Evolutionary conservation across 92 coral and sea anemone species (phyloP).

Genomic region (Palythoa heliodiscus): DNA sequence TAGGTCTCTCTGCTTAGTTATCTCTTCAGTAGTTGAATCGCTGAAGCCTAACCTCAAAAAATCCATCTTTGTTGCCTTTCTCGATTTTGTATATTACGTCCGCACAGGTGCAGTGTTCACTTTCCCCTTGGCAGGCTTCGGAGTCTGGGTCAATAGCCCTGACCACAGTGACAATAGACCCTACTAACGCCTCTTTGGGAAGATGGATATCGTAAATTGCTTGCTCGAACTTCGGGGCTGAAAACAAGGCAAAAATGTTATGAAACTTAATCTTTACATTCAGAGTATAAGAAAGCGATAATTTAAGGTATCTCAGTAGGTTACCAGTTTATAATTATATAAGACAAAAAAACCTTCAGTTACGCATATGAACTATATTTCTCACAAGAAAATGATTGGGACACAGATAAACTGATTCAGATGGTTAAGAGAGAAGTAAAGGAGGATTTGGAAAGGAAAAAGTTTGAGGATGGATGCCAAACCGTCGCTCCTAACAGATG

Average conservation of each 20-base stretch:
- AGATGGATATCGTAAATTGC: slow-evolving; percentile 53
- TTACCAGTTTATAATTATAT: too few species aligned
- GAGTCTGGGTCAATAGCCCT: slow-evolving; percentile 62
- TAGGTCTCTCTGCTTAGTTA: neutral
- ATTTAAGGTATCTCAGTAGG: too few species aligned
- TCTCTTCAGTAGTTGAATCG: neutral
- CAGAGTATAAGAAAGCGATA: too few species aligned
- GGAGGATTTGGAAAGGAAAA: too few species aligned
- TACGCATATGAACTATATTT: too few species aligned
- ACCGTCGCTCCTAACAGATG: too few species aligned
- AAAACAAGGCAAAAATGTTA: neutral
- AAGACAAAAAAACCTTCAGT: too few species aligned
- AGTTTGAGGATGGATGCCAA: too few species aligned
- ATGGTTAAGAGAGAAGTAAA: too few species aligned
- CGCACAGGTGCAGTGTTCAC: slow-evolving; percentile 52
- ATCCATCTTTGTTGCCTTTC: slow-evolving; percentile 56
- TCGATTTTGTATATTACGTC: slow-evolving; percentile 60
- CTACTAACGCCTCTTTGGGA: slow-evolving; percentile 46
- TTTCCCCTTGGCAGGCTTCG: slow-evolving; percentile 47
- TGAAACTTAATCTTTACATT: neutral
- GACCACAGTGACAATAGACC: slow-evolving; percentile 52
- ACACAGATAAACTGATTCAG: too few species aligned
- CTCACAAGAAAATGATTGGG: too few species aligned
- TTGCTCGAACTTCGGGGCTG: slow-evolving; percentile 66
- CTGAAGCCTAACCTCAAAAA: slow-evolving; percentile 39